phyloP scores from a whole-genome alignment of 2,888 invertebrate genomes.

The Poecilus cupreus region DNA sequence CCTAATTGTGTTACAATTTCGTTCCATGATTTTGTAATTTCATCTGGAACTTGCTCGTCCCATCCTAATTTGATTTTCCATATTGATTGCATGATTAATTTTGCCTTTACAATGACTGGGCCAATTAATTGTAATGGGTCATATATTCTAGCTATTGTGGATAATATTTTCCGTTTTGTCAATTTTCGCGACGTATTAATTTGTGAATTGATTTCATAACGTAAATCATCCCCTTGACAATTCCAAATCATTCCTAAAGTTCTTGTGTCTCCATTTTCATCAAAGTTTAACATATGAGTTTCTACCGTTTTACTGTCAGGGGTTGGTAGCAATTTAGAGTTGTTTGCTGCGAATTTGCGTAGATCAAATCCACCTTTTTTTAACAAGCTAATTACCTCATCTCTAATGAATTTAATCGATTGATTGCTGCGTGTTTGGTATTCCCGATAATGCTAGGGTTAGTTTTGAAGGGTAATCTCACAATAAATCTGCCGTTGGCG shows the following conservation, averaged over 20 bases:
- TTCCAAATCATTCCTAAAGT: not conserved
- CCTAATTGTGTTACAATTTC: not conserved
- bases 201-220: not conserved
- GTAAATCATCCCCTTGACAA: too few species aligned
- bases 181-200: not conserved
- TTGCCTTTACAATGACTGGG: not conserved
- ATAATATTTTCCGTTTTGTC: conserved; percentile 7
- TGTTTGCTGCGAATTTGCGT: not conserved
- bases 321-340: not conserved
- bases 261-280: not conserved
- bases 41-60: not conserved
- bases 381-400: not conserved
- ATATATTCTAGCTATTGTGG: not conserved
- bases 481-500: too few species aligned
- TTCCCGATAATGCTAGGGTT: too few species aligned
- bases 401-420: too few species aligned
- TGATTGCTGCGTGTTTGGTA: too few species aligned
- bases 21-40: not conserved
- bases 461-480: too few species aligned
- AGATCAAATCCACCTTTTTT: not conserved
- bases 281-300: not conserved
- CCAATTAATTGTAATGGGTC: not conserved
- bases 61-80: conserved; percentile 1
- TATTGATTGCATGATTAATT: not conserved
- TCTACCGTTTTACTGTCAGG: not conserved